phyloP scores from a whole-genome alignment of 2,888 invertebrate species.

The Polydesmus complanatus region DNA sequence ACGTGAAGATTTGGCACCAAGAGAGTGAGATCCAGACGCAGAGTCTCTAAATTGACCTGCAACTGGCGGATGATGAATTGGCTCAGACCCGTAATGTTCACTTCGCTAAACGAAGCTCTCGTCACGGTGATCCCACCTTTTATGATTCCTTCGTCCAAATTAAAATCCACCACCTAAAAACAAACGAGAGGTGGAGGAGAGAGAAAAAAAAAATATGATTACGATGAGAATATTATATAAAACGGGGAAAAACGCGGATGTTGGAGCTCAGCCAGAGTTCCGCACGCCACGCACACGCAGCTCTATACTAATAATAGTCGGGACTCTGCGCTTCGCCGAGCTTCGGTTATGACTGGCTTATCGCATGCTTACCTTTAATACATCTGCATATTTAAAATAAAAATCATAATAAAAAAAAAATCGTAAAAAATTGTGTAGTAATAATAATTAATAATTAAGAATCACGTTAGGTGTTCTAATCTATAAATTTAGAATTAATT shows the following conservation, averaged over 20 bases:
- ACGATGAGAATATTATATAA: no score
- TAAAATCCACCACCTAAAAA: slow-evolving; percentile 15
- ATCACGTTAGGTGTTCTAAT: no score
- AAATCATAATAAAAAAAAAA: no score
- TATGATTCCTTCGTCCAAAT: slow-evolving; percentile 16
- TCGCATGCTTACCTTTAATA: background rate
- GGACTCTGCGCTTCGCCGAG: no score
- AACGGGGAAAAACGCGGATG: background rate
- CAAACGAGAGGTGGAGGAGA: no score
- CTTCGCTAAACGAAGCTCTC: slow-evolving; percentile 16
- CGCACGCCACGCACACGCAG: background rate
- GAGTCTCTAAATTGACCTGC: slow-evolving; percentile 15
- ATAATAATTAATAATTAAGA: no score
- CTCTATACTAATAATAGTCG: background rate
- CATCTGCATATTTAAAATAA: background rate
- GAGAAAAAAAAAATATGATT: no score
- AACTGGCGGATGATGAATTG: slow-evolving; percentile 19
- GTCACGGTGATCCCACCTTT: slow-evolving; percentile 16
- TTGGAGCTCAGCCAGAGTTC: background rate
- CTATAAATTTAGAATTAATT: no score
- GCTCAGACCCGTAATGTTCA: slow-evolving; percentile 18
- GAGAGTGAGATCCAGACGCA: slow-evolving; percentile 18
- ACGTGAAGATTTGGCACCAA: slow-evolving; percentile 16
- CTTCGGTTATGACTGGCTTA: background rate
- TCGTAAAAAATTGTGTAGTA: no score